phyloP scores from a whole-genome alignment of 2,888 invertebrate species.

The Seladonia tumulorum region DNA sequence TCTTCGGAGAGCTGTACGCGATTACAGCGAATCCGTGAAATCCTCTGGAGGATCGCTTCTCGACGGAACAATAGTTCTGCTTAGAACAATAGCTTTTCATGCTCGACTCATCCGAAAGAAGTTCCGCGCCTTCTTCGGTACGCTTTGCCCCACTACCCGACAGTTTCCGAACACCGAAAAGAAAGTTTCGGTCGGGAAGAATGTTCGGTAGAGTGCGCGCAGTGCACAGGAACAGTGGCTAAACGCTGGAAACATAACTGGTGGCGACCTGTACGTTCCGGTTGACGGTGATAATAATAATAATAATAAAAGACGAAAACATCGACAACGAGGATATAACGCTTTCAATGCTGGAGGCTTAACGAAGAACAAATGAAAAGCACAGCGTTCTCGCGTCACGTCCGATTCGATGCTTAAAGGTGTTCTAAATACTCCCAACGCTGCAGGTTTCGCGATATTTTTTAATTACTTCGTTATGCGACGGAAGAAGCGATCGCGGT shows the following conservation, averaged over 20 bases:
- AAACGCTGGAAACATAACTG: constrained; percentile 20
- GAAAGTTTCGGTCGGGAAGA: constrained; percentile 4
- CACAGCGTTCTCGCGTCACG: too few relatives aligned
- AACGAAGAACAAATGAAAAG: not conserved
- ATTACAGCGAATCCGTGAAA: constrained; percentile 22
- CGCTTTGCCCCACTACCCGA: not conserved
- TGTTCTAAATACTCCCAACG: not conserved
- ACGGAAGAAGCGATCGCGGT: not conserved
- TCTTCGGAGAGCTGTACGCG: not conserved
- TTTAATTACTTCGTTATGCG: too few relatives aligned
- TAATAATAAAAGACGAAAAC: not conserved
- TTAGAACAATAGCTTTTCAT: constrained; percentile 32
- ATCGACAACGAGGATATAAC: not conserved
- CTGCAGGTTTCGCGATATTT: not conserved
- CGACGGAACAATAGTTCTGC: constrained; percentile 22
- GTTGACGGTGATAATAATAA: not conserved
- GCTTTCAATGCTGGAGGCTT: not conserved
- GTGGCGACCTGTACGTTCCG: not conserved
- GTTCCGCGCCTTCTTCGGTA: not conserved
- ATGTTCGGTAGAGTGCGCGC: not conserved
- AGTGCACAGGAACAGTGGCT: not conserved
- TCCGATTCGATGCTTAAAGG: not conserved
- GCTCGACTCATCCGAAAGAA: constrained; percentile 2
- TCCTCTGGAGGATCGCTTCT: constrained; percentile 8
- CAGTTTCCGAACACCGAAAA: constrained; percentile 13